Evolutionary conservation across 1,140 invertebrate species (phyloP), one percentile per base, ranked within the genome.

Genomic region (Bombus huntii): DNA sequence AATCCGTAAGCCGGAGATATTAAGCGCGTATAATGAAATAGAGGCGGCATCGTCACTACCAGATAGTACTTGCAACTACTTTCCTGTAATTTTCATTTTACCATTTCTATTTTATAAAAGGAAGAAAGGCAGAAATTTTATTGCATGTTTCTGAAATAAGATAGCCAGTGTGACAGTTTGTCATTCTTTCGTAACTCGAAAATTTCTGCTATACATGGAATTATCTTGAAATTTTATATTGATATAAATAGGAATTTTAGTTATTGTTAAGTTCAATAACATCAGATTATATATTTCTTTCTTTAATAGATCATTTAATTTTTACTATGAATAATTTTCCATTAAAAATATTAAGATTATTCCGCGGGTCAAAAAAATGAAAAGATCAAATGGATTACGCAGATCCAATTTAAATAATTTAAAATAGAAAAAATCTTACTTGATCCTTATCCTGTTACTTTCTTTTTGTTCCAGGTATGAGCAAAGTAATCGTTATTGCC

Each of bases 11-110:
- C 13, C 25, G 65, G 53, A 9, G n/a, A 65, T 75, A 82, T 75
- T 44, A 74, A 82, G 42, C 28, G 71, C 47, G 70, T 75, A 25
- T 42, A 65, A 75, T 83, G 81, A 83, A 66, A 66, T 37, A 39
- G 72, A 37, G 22, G 22, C 42, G 39, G 44, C 39, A 65, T 65
- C 53, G 57, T 13, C 39, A 22, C 39, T 62, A 62, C 18, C n/a
- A 42, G 42, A 83, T 83, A 42, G 31, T 66, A 66, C 34, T 66
- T 9, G 31, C 18, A 37, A 47, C n/a, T 53, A 42, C 22, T 22
- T 2, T n/a, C 1, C 13, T 75, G 53, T 47, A 74, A 74, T 74
- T 82, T 62, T 47, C 44, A 66, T 83, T 47, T 53, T 34, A 22
- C 9, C n/a, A 39, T 53, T 47, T 22, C 13, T 66, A 37, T 65